These are phyloP conservation scores for Taeniopygia guttata DNA, from an alignment of 2,797 vertebrate genomes.

Conservation along the genomic window DNA sequence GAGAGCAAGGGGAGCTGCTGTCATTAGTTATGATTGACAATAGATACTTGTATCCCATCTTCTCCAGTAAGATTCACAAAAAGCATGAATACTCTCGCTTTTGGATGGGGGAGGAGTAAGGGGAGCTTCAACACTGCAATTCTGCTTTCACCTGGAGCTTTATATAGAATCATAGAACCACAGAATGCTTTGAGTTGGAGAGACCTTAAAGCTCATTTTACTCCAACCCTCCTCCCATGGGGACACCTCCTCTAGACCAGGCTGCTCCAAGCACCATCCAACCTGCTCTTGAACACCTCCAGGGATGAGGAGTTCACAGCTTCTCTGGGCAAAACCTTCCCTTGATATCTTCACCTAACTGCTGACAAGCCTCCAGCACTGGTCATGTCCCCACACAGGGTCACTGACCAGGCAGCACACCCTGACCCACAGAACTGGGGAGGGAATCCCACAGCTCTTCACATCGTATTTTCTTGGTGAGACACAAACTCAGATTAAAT, in stretches of 20 bases:
- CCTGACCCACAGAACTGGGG: rapidly evolving
- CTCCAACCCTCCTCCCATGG: background rate
- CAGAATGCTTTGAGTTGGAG: background rate
- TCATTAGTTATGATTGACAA: background rate
- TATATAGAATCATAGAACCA: background rate
- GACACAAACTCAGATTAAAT: background rate
- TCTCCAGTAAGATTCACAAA: background rate
- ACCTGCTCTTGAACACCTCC: background rate
- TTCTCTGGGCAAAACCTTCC: background rate
- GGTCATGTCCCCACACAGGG: rapidly evolving
- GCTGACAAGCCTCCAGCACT: background rate
- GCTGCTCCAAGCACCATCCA: background rate
- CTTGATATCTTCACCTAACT: rapidly evolving
- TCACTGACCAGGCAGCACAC: background rate
- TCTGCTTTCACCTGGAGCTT: background rate
- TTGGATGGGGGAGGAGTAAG: background rate
- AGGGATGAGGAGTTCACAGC: background rate
- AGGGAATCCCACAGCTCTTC: background rate
- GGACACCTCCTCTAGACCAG: background rate
- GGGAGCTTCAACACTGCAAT: background rate
- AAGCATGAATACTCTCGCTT: background rate
- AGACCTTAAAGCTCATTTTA: background rate
- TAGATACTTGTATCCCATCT: background rate
- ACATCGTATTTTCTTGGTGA: background rate
- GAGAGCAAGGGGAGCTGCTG: background rate